Evolutionary conservation across 2,113 vertebrate species (phyloP).

Genomic region (Triplophysa tibetana): DNA sequence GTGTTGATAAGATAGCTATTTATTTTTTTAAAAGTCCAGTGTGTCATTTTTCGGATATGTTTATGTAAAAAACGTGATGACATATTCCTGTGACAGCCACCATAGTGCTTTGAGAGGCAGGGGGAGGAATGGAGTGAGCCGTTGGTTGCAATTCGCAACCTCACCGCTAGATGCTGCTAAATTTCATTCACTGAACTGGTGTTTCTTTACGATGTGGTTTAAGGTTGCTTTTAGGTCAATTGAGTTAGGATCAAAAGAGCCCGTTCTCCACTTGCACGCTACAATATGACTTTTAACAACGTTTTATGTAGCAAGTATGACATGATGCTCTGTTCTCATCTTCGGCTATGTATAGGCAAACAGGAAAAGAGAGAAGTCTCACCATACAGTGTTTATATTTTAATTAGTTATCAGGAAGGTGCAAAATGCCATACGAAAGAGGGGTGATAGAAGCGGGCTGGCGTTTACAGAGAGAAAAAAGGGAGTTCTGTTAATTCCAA

Average conservation of each 20-base stretch:
- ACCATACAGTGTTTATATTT: constrained; percentile 53
- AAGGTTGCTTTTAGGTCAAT: too few species aligned
- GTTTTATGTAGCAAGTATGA: background rate
- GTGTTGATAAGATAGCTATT: too few species aligned
- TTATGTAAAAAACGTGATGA: too few species aligned
- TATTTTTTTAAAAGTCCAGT: too few species aligned
- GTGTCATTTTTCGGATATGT: too few species aligned
- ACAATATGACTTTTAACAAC: background rate
- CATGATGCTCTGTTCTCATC: constrained; percentile 15
- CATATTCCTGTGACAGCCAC: too few species aligned
- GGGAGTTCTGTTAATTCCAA: constrained; percentile 74
- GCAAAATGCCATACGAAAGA: constrained; percentile 55
- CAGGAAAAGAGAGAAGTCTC: constrained; percentile 52
- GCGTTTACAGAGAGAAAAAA: constrained; percentile 50
- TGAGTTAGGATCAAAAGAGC: background rate
- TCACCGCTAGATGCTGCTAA: too few species aligned
- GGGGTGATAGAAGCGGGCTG: constrained; percentile 29
- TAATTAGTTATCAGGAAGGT: constrained; percentile 66
- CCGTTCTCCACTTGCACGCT: background rate
- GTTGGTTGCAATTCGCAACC: too few species aligned
- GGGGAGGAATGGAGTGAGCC: too few species aligned
- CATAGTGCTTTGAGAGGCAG: too few species aligned
- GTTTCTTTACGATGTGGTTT: too few species aligned
- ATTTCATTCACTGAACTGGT: too few species aligned
- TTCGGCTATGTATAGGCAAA: constrained; percentile 39